Base-by-base conservation (phyloP, 2,888 invertebrate species). In the Muschampia plurimacula region DNA sequence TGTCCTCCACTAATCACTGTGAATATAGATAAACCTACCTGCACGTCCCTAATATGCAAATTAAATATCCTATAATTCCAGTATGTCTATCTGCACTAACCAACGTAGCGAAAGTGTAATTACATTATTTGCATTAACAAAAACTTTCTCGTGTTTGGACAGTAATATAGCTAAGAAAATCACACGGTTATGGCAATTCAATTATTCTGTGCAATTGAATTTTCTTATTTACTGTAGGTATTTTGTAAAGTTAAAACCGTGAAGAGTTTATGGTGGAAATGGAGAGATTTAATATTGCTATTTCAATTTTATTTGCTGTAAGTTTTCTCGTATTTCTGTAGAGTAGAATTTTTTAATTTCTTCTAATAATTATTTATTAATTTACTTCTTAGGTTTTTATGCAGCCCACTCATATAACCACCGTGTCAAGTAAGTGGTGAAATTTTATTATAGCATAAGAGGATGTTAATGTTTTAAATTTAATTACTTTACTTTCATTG, bases 121-220 rank as follows among this genome's bases (percentile, higher is more conserved):
- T n/a, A 60, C 22, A 28, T 28, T 59, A 59, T 59, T 59, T 13
- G 59, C 57, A 12, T 59, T 15, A 13, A 12, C 32, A 28, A 28
- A 28, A 36, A 60, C n/a, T 9, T 36, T 52, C 15, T 52, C 8
- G 52, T 15, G 3, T 7, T 15, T 52, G 52, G 15, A 52, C 15
- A 59, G 13, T 32, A 7, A 2, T 12, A 6, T 36, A 52, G 36
- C 55, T 69, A 41, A 69, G 7, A 64, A 55, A 69, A 69, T 69
- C 36, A 10, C 32, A 69, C 69, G 69, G 69, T 69, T 44, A 39
- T 55, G 39, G 41, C 63, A 69, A 63, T 64, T 55, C 44, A 9
- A 69, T 69, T 69, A 62, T 12, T 7, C 13, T 28, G 12, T 39
- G 32, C 63, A 63, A 64, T 69, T 64, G 28, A 44, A 12, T 60